These are phyloP conservation scores for Poeciliopsis infans DNA, from an alignment of 2,797 vertebrate species.

Conservation along the genomic window DNA sequence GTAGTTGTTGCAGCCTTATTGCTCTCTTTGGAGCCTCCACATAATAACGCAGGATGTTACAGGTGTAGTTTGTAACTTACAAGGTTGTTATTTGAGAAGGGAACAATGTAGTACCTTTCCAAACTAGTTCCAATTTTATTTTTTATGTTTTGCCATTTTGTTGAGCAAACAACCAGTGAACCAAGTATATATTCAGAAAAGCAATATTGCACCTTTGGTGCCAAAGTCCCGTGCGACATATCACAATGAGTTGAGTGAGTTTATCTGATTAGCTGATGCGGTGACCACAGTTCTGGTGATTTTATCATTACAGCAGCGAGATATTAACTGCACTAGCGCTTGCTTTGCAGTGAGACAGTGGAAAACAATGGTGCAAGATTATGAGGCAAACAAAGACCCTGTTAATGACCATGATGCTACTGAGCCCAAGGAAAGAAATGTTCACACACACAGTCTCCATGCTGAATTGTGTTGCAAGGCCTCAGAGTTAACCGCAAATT, in stretches of 20 bases:
- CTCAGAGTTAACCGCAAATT: slow-evolving; percentile 41
- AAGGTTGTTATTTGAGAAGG: background rate
- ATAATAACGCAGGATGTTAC: background rate
- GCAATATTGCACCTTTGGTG: background rate
- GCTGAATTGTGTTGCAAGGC: slow-evolving; percentile 38
- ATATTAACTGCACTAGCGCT: slow-evolving; percentile 1
- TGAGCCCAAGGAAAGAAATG: slow-evolving; percentile 35
- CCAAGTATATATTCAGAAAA: background rate
- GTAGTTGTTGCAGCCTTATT: background rate
- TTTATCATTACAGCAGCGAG: slow-evolving; percentile 23
- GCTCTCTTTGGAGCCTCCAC: background rate
- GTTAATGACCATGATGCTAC: slow-evolving; percentile 15
- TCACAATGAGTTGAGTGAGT: slow-evolving; percentile 1
- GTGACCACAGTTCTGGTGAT: background rate
- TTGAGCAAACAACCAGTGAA: background rate
- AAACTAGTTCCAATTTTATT: background rate
- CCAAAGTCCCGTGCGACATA: background rate
- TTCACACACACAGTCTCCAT: slow-evolving; percentile 49
- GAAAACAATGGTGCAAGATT: slow-evolving; percentile 8
- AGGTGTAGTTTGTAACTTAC: background rate
- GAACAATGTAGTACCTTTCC: background rate
- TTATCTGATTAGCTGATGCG: slow-evolving; percentile 3
- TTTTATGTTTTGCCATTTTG: background rate
- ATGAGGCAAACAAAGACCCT: slow-evolving; percentile 13
- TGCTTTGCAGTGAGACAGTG: background rate